phyloP scores from a whole-genome alignment of 2,888 invertebrate genomes.

The Scaptomyza parva region DNA sequence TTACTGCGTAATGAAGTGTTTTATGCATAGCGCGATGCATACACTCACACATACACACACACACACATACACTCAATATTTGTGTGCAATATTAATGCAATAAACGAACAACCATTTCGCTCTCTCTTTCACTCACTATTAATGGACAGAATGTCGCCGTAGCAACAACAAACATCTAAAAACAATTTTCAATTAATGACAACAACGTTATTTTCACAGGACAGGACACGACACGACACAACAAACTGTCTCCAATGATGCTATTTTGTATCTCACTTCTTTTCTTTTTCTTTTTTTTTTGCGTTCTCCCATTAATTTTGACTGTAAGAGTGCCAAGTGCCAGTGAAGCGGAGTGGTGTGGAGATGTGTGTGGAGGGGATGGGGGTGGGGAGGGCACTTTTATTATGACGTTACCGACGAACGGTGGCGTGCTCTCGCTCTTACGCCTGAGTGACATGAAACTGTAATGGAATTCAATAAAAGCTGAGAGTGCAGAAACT shows the following conservation, averaged over 20 bases:
- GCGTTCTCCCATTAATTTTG: constrained; percentile 16
- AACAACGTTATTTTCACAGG: constrained; percentile 52
- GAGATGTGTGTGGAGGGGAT: background rate
- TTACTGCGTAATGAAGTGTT: background rate
- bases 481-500: constrained; percentile 79
- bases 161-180: constrained; percentile 55
- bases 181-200: constrained; percentile 76
- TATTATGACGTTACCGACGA: constrained; percentile 72
- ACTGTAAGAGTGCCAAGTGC: constrained; percentile 23
- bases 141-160: constrained; percentile 23
- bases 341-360: background rate
- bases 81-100: background rate
- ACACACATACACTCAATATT: background rate
- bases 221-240: too few relatives aligned
- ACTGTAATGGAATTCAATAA: constrained; percentile 81
- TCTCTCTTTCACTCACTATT: background rate
- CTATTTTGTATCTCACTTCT: too few relatives aligned
- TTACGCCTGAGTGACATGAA: constrained; percentile 66
- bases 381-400: constrained; percentile 22
- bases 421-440: constrained; percentile 11
- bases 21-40: background rate
- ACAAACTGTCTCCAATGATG: constrained; percentile 27
- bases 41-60: background rate
- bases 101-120: background rate
- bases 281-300: constrained; percentile 1